Evolutionary conservation across 2,797 vertebrate species (phyloP).

Genomic region (Agapornis canus): DNA sequence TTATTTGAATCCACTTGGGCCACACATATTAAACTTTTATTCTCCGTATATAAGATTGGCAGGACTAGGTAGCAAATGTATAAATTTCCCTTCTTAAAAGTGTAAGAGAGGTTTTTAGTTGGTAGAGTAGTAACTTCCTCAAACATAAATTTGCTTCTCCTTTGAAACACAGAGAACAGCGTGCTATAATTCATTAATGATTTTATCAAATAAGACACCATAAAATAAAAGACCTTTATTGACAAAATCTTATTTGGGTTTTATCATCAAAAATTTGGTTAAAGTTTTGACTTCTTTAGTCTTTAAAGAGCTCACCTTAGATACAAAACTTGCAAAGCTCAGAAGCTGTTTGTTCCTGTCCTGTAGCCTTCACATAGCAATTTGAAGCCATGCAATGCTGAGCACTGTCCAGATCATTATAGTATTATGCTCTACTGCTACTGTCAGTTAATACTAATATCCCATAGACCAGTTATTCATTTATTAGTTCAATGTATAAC

Average conservation of each 20-base stretch:
- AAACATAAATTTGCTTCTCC: neutral
- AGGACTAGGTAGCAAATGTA: neutral
- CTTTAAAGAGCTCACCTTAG: neutral
- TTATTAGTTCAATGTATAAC: neutral
- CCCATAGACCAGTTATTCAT: neutral
- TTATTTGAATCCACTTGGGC: neutral
- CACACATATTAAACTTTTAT: neutral
- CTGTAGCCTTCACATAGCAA: neutral
- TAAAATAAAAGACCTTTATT: neutral
- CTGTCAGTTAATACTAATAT: neutral
- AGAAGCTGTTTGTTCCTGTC: neutral
- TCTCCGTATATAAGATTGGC: neutral
- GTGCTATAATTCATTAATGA: neutral
- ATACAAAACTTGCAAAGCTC: neutral
- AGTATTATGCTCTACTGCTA: neutral
- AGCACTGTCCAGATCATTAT: neutral
- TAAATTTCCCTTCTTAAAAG: neutral
- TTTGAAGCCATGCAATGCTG: neutral
- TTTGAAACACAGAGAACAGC: neutral
- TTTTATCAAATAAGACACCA: neutral
- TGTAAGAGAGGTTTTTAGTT: neutral
- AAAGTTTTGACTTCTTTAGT: neutral
- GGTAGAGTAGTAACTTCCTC: neutral
- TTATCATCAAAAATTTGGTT: neutral
- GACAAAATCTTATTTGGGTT: neutral